Percentiles rank a stretch among this genome's conserved stretches.
Conservation (phyloP, 1,140 invertebrate genomes). For the Uloborus diversus region DNA sequence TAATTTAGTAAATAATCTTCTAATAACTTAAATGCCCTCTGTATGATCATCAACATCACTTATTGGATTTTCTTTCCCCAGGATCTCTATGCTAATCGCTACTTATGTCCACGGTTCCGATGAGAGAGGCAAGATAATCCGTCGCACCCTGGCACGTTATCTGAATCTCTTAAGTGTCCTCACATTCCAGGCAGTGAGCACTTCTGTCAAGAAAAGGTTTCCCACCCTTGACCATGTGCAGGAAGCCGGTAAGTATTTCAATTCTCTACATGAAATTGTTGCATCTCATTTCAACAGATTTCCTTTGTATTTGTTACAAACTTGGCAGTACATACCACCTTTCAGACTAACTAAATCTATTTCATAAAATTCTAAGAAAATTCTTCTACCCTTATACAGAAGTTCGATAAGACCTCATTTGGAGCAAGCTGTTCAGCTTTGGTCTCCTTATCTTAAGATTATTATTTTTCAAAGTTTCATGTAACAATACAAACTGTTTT, state of each 20-base stretch:
- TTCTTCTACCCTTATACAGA: too few species aligned
- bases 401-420: too few species aligned
- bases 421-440: too few species aligned
- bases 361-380: too few species aligned
- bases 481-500: too few species aligned
- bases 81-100: conserved; percentile 64
- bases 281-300: background rate
- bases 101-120: conserved; percentile 74
- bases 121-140: conserved; percentile 86
- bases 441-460: too few species aligned
- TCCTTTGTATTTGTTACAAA: background rate
- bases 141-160: conserved; percentile 85
- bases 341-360: too few species aligned
- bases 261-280: background rate
- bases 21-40: too few species aligned
- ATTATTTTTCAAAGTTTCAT: too few species aligned
- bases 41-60: background rate
- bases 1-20: background rate
- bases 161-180: conserved; percentile 84
- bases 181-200: conserved; percentile 83
- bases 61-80: conserved; percentile 26
- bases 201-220: conserved; percentile 90
- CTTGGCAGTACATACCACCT: too few species aligned
- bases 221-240: conserved; percentile 87
- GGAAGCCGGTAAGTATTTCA: conserved; percentile 72